phyloP scores from a whole-genome alignment of 92 coral and sea anemone genomes.

The Parazoanthus darwini region DNA sequence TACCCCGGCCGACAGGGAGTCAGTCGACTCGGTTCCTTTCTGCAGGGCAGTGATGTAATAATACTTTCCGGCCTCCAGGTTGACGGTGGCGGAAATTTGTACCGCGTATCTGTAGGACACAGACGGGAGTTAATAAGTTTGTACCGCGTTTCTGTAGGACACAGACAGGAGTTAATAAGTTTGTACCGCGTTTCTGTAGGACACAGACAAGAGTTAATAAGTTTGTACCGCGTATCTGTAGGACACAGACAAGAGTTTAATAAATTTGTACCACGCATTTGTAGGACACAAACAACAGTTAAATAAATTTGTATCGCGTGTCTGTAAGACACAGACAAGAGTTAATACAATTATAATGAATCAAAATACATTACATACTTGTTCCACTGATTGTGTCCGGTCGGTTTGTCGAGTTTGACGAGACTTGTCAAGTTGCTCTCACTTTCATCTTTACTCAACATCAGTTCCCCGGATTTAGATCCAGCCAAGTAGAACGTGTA shows the following conservation, averaged over 20 bases:
- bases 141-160: constrained; percentile 77
- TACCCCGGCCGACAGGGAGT: constrained; percentile 93
- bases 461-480: constrained; percentile 85
- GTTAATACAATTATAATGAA: background rate
- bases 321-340: constrained; percentile 41
- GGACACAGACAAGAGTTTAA: no score
- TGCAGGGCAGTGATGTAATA: constrained; percentile 94
- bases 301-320: constrained; percentile 80
- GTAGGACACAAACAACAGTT: no score
- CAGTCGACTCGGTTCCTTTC: constrained; percentile 92
- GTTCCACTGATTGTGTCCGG: constrained; percentile 99
- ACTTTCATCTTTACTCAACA: constrained; percentile 86
- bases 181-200: no score
- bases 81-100: constrained; percentile 78
- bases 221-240: no score
- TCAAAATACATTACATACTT: constrained; percentile 60
- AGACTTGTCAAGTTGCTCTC: constrained; percentile 83
- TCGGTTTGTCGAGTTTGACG: constrained; percentile 74
- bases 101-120: constrained; percentile 71
- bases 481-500: constrained; percentile 97
- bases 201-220: no score
- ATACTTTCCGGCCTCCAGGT: constrained; percentile 93
- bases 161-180: background rate
- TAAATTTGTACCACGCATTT: no score
- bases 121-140: constrained; percentile 33